Evolutionary conservation across 2,888 invertebrate genomes (phyloP).

Genomic region (Phorcus lineatus): DNA sequence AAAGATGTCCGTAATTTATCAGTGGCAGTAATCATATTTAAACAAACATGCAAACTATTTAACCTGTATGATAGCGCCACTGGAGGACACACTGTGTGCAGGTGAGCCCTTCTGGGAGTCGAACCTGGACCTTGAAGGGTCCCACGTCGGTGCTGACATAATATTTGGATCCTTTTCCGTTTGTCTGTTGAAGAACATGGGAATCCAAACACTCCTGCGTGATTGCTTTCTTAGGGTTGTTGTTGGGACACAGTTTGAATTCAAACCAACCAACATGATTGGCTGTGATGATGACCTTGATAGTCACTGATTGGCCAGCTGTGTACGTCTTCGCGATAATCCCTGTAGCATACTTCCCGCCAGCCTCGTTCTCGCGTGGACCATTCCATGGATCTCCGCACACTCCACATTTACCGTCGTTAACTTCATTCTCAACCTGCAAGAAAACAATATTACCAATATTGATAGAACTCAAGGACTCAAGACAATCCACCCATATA

Average conservation of each 20-base stretch:
- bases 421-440: neutral
- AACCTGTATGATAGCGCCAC: conserved; percentile 52
- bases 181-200: conserved; percentile 25
- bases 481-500: neutral
- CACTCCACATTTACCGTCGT: conserved; percentile 86
- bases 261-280: conserved; percentile 42
- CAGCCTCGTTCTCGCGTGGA: conserved; percentile 63
- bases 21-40: too few species aligned
- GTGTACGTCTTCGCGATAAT: conserved; percentile 37
- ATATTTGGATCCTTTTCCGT: conserved; percentile 22
- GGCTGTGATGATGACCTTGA: conserved; percentile 43
- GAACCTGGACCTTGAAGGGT: conserved; percentile 23
- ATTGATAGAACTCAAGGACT: neutral
- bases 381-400: conserved; percentile 88
- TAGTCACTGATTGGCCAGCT: conserved; percentile 35
- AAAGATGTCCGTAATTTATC: too few species aligned
- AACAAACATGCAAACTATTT: too few species aligned
- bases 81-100: conserved; percentile 53
- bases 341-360: conserved; percentile 58
- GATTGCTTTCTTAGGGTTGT: conserved; percentile 20
- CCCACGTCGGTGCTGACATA: conserved; percentile 4
- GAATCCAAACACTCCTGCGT: conserved; percentile 34
- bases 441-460: neutral
- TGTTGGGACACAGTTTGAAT: conserved; percentile 38
- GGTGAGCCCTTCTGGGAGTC: conserved; percentile 44